Evolutionary conservation across 1,140 invertebrate species (phyloP).

Genomic region (Temnothorax nylanderi): DNA sequence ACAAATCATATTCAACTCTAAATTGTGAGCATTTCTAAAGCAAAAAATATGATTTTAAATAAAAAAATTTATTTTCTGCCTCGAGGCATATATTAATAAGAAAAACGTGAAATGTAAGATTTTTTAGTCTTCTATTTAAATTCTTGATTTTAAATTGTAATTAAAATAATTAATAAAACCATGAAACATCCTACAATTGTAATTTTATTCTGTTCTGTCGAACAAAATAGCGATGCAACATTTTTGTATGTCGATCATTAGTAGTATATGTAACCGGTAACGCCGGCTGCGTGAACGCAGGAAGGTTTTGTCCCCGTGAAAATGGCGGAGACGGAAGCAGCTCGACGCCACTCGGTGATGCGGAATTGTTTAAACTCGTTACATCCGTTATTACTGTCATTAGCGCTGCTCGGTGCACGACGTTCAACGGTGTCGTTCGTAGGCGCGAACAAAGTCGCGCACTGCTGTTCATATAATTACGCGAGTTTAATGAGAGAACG

Average conservation of each 20-base stretch:
- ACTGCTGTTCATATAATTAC: constrained; percentile 56
- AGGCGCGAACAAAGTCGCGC: constrained; percentile 26
- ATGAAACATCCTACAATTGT: constrained; percentile 11
- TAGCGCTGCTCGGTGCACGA: constrained; percentile 9
- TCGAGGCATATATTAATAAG: too few species aligned
- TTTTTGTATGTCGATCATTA: constrained; percentile 12
- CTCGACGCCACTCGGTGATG: constrained; percentile 18
- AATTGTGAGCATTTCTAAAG: not conserved
- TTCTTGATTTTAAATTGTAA: not conserved
- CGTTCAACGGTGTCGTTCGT: constrained; percentile 24
- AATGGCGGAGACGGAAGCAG: constrained; percentile 4
- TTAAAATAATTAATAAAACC: not conserved
- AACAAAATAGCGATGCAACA: not conserved
- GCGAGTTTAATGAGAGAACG: constrained; percentile 53
- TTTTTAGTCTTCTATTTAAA: not conserved
- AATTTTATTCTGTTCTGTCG: not conserved
- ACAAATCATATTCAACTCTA: not conserved
- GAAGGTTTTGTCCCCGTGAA: constrained; percentile 8
- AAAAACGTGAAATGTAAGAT: not conserved
- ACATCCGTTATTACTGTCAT: constrained; percentile 60
- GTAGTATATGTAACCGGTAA: constrained; percentile 5
- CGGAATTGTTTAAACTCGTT: constrained; percentile 57
- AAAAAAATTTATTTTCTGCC: not conserved
- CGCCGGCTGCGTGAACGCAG: not conserved
- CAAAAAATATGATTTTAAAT: not conserved